Percentiles rank a stretch among this genome's conserved stretches.
Conservation (phyloP, 2,797 vertebrate genomes). For the Spheniscus humboldti region DNA sequence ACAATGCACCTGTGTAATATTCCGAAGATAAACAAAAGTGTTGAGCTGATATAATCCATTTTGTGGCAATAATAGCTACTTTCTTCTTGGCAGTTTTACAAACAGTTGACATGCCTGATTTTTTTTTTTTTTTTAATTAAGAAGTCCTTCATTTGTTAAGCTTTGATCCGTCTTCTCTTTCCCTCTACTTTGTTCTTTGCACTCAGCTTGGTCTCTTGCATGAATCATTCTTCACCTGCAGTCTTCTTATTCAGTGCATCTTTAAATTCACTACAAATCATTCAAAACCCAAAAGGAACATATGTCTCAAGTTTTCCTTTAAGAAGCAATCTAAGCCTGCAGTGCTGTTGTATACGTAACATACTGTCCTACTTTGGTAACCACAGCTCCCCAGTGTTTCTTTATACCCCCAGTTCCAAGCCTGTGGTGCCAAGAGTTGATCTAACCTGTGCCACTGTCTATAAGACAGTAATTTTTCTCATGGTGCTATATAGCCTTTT, state of each 20-base stretch:
- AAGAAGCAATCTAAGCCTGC: neutral
- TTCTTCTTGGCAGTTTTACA: neutral
- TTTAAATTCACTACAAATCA: neutral
- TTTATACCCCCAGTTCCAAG: neutral
- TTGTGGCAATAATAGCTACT: neutral
- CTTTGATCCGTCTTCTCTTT: neutral
- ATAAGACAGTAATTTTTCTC: neutral
- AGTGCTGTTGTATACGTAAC: neutral
- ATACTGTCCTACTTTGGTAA: neutral
- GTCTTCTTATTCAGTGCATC: neutral
- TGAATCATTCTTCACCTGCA: neutral
- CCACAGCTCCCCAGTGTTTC: neutral
- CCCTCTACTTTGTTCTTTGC: neutral
- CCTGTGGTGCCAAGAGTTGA: neutral
- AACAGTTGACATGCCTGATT: neutral
- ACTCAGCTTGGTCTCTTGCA: neutral
- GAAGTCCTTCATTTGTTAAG: neutral
- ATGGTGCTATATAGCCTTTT: neutral
- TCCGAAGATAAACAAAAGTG: neutral
- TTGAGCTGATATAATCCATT: neutral
- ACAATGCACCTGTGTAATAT: neutral
- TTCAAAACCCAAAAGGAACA: neutral
- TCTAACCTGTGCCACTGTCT: neutral
- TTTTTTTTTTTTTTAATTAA: neutral
- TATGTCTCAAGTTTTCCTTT: neutral